phyloP scores from a whole-genome alignment of 2,888 invertebrate species.

The Caenorhabditis macrosperma region DNA sequence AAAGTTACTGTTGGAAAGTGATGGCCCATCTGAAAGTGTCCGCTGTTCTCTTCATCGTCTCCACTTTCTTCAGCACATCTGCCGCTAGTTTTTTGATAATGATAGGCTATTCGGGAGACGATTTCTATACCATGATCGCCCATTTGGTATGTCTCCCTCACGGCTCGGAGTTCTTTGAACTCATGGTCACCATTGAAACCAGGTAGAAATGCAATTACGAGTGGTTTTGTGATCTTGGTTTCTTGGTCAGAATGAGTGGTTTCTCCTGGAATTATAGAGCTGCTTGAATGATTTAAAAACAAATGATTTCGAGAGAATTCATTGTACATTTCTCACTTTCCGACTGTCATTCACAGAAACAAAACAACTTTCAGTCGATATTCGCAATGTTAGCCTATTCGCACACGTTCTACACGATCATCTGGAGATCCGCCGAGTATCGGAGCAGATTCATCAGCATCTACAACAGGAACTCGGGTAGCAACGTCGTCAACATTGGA shows the following conservation, averaged over 20 bases:
- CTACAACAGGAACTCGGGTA: not conserved
- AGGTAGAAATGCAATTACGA: no score
- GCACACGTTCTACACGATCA: conserved; percentile 48
- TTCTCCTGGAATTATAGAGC: no score
- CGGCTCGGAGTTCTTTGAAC: no score
- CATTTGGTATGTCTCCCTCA: not conserved
- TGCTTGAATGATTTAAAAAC: no score
- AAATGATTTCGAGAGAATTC: no score
- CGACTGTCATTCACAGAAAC: not conserved
- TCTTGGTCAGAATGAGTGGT: no score
- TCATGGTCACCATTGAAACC: no score
- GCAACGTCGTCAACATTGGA: not conserved
- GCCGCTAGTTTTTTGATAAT: conserved; percentile 10
- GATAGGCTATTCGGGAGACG: conserved; percentile 25
- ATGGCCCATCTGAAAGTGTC: conserved; percentile 37
- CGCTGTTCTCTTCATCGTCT: conserved; percentile 28
- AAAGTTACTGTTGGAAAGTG: conserved; percentile 15
- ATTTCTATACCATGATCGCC: conserved; percentile 1
- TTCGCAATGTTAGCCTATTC: conserved; percentile 43
- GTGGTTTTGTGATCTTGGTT: no score
- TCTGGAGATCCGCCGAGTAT: conserved; percentile 48
- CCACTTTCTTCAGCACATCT: conserved; percentile 22
- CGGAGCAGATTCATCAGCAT: conserved; percentile 31
- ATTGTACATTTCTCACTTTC: no score
- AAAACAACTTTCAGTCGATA: conserved; percentile 14